Percentiles rank a stretch among this genome's conserved stretches.
Evolutionary conservation across 2,888 invertebrate genomes (phyloP).

Genomic region (Calliopum simillimum): DNA sequence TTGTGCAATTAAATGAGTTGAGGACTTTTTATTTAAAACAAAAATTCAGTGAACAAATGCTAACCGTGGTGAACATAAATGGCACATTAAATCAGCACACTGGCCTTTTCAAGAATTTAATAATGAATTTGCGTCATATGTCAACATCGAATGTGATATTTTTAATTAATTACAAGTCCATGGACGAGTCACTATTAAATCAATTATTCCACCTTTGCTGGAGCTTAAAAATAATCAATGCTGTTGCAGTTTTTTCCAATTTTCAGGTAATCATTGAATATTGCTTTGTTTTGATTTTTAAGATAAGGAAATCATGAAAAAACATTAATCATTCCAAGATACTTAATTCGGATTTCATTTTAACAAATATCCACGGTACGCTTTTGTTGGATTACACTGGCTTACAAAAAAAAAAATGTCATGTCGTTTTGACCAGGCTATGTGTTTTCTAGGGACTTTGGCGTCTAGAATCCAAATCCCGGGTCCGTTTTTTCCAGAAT

Average conservation of each 20-base stretch:
- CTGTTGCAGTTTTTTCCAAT: constrained; percentile 50
- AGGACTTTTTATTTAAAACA: constrained; percentile 48
- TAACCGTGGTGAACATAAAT: constrained; percentile 51
- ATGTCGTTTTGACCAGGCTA: no score
- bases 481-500: no score
- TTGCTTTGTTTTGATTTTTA: no score
- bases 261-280: constrained; percentile 47
- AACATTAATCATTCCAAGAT: no score
- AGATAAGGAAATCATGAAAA: no score
- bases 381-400: no score
- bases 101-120: constrained; percentile 48
- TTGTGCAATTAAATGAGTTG: constrained; percentile 52
- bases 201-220: constrained; percentile 53
- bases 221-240: constrained; percentile 54
- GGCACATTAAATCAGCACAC: constrained; percentile 42
- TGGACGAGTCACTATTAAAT: constrained; percentile 38
- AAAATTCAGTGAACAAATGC: constrained; percentile 44
- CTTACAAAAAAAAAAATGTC: no score
- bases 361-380: no score
- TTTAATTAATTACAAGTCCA: constrained; percentile 44
- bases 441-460: no score
- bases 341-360: no score
- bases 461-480: no score
- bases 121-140: constrained; percentile 52
- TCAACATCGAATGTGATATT: constrained; percentile 54